Evolutionary conservation across 1,140 invertebrate species (phyloP).

Genomic region (Trichoplusia ni): DNA sequence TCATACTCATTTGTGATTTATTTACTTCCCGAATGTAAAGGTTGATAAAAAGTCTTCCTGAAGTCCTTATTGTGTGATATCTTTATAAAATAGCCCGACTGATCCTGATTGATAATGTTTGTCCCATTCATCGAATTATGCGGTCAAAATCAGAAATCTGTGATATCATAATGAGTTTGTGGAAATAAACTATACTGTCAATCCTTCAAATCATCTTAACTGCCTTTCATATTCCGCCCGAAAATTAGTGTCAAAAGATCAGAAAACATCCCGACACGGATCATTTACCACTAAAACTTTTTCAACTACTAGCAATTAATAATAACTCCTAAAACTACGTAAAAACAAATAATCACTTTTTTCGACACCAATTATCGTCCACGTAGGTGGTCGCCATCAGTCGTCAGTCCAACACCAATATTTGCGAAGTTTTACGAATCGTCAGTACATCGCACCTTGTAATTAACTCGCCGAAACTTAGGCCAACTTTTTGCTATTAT

Average conservation of each 20-base stretch:
- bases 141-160: too few relatives aligned
- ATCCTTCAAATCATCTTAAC: too few relatives aligned
- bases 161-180: too few relatives aligned
- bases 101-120: too few relatives aligned
- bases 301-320: not conserved
- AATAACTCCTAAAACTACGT: slow-evolving; percentile 1
- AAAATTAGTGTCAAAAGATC: not conserved
- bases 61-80: too few relatives aligned
- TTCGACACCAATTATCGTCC: not conserved
- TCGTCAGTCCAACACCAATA: slow-evolving; percentile 29
- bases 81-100: too few relatives aligned
- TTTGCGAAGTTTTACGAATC: slow-evolving; percentile 30
- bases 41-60: too few relatives aligned
- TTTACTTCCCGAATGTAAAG: too few relatives aligned
- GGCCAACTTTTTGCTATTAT: slow-evolving; percentile 13
- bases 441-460: slow-evolving; percentile 38
- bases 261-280: slow-evolving; percentile 2
- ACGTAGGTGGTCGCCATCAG: slow-evolving; percentile 32
- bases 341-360: slow-evolving; percentile 9
- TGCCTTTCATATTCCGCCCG: too few relatives aligned
- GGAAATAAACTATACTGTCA: too few relatives aligned
- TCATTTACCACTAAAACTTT: slow-evolving; percentile 14
- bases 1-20: not conserved
- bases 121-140: too few relatives aligned
- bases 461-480: slow-evolving; percentile 45